A percentile compares a stretch with the other conserved stretches of the same genome.
Evolutionary conservation across 1,140 invertebrate genomes (phyloP).

Genomic region (Centruroides vittatus): DNA sequence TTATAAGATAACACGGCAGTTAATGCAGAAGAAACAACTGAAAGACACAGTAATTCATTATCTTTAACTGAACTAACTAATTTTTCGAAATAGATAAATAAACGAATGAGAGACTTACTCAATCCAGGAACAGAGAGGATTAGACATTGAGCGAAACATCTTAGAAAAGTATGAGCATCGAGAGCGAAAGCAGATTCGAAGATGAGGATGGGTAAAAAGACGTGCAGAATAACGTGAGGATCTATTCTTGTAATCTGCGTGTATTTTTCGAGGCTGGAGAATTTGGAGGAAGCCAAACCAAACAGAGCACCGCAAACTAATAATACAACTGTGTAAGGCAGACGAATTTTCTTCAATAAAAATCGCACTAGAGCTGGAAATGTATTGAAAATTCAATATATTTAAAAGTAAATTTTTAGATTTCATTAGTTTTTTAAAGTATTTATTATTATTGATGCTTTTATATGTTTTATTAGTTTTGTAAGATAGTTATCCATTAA

Average conservation of each 20-base stretch:
- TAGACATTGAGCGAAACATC: slow-evolving; percentile 29
- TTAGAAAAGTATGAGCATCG: slow-evolving; percentile 32
- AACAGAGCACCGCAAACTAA: slow-evolving; percentile 16
- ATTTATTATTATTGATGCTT: no score
- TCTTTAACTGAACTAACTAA: not conserved
- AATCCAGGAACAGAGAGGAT: slow-evolving; percentile 28
- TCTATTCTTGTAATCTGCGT: slow-evolving; percentile 23
- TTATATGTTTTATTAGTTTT: no score
- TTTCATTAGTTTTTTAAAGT: no score
- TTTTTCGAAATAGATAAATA: not conserved
- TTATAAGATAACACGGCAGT: slow-evolving; percentile 23
- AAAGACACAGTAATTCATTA: not conserved
- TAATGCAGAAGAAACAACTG: not conserved
- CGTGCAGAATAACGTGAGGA: slow-evolving; percentile 29
- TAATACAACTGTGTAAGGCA: slow-evolving; percentile 17
- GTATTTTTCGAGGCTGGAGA: slow-evolving; percentile 7
- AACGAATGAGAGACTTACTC: slow-evolving; percentile 8
- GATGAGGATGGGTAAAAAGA: slow-evolving; percentile 35
- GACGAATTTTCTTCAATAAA: slow-evolving; percentile 4
- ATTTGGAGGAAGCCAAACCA: slow-evolving; percentile 4
- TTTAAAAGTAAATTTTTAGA: no score
- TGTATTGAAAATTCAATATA: no score
- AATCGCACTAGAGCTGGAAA: slow-evolving; percentile 16
- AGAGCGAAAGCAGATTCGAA: slow-evolving; percentile 36
- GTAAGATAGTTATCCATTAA: no score